Base-by-base conservation (phyloP, 2,797 vertebrate genomes). In the Sebastes diaconus region DNA sequence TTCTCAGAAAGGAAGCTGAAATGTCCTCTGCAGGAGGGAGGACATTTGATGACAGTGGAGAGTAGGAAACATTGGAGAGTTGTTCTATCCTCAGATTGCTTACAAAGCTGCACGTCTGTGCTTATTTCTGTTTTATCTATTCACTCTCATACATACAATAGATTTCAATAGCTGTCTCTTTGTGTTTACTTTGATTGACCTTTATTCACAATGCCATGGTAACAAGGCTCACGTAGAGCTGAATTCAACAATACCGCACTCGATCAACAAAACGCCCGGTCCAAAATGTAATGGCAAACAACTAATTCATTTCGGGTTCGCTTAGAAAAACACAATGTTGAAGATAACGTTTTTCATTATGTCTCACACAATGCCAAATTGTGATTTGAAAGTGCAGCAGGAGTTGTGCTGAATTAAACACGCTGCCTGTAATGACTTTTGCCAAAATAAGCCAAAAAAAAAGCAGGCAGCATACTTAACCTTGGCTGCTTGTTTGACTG, bases 401-500 rank as follows among this genome's bases (percentile, higher is more conserved):
- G 12, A 58, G 24, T 36, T 78, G 32, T 67, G 2, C 80, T 65
- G 77, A 83, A 88, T 68, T 73, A 74, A 79, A 84, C 76, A 55
- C 70, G 30, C 76, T 30, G 72, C 80, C 30, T 57, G 25, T 69
- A 86, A 89, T 81, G 68, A 68, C 70, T 85, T 75, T 54, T 60
- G 63, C 57, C 76, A 81, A 81, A 86, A 88, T 80, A 64, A 75
- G 66, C 25, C 55, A 14, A 54, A 64, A 63, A 73, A 79, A 46
- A 3, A 54, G 42, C 32, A 52, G 65, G 39, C 76, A 10, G 78
- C 67, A 34, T 11, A 87, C 73, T 86, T 88, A 83, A 91, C 90
- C 87, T 81, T 79, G 75, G 61, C 70, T 65, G 87, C 76, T 61
- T 67, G 71, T 68, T 70, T 73, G 76, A 85, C 87, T 74, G 78